phyloP scores from a whole-genome alignment of 2,113 vertebrate species.

The Sprattus sprattus region DNA sequence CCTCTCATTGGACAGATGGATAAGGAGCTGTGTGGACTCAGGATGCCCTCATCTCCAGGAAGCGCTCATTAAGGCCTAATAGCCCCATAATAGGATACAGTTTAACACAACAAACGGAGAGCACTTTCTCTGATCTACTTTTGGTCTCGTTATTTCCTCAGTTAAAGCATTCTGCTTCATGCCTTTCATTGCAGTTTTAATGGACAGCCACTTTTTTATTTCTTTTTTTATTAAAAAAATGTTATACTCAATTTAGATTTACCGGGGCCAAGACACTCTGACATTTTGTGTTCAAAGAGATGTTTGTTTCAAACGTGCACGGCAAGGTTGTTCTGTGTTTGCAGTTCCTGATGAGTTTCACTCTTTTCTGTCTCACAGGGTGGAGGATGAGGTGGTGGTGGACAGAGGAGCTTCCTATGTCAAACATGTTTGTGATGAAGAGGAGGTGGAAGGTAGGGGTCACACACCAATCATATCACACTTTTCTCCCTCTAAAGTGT shows the following conservation, averaged over 20 bases:
- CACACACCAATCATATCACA: not conserved
- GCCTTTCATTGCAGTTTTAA: not conserved
- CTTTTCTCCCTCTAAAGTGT: not conserved
- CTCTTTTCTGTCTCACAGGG: slow-evolving; percentile 77
- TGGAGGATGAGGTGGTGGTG: slow-evolving; percentile 96
- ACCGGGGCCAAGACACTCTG: not conserved
- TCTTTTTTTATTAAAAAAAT: too few species aligned
- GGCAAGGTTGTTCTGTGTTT: slow-evolving; percentile 68
- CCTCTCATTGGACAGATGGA: not conserved
- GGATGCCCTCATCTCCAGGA: not conserved
- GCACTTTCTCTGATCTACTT: not conserved
- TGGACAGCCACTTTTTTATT: not conserved
- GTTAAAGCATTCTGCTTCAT: not conserved
- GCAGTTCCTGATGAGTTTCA: slow-evolving; percentile 15
- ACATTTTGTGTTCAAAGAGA: slow-evolving; percentile 18
- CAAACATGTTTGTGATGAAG: slow-evolving; percentile 93
- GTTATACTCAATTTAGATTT: not conserved
- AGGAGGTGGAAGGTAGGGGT: slow-evolving; percentile 94
- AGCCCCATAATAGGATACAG: not conserved
- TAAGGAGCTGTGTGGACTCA: not conserved
- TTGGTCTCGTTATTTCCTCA: not conserved
- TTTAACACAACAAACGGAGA: not conserved
- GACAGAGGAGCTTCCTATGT: slow-evolving; percentile 94
- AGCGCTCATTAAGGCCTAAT: not conserved
- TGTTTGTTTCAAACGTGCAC: slow-evolving; percentile 64